These are phyloP conservation scores for Pachycephala philippinensis DNA, from an alignment of 2,113 vertebrate genomes.

Conservation along the genomic window DNA sequence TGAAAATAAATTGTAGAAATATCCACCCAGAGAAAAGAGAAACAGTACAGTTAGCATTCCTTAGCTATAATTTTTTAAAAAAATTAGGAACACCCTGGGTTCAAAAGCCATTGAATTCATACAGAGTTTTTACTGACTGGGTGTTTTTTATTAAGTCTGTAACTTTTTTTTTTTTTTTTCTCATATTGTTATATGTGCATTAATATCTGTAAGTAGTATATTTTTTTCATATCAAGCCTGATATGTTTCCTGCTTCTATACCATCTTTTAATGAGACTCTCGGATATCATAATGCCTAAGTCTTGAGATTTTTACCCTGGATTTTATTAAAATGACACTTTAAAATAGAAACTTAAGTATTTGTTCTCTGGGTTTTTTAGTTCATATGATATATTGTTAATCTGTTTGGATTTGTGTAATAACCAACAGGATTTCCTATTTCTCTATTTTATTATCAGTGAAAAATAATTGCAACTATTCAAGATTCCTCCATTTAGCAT, in stretches of 20 bases:
- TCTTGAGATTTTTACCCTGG: neutral
- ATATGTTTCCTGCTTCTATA: neutral
- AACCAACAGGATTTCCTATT: neutral
- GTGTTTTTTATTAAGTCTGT: neutral
- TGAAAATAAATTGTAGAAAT: neutral
- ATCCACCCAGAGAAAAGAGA: neutral
- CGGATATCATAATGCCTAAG: neutral
- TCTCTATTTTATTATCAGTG: neutral
- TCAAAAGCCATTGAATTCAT: neutral
- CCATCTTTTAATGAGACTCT: neutral
- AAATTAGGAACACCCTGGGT: rapidly evolving
- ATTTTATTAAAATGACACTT: neutral
- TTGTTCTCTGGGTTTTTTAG: neutral
- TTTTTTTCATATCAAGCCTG: neutral
- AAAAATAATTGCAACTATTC: neutral
- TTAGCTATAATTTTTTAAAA: neutral
- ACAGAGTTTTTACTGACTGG: neutral
- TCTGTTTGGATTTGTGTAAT: neutral
- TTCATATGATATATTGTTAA: neutral
- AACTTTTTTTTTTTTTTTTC: neutral
- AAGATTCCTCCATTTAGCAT: neutral
- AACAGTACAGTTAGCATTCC: neutral
- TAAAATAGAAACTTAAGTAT: neutral
- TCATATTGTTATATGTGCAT: neutral
- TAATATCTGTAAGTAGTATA: neutral